Base-by-base conservation (phyloP, 2,113 vertebrate species). In the Polypterus senegalus region DNA sequence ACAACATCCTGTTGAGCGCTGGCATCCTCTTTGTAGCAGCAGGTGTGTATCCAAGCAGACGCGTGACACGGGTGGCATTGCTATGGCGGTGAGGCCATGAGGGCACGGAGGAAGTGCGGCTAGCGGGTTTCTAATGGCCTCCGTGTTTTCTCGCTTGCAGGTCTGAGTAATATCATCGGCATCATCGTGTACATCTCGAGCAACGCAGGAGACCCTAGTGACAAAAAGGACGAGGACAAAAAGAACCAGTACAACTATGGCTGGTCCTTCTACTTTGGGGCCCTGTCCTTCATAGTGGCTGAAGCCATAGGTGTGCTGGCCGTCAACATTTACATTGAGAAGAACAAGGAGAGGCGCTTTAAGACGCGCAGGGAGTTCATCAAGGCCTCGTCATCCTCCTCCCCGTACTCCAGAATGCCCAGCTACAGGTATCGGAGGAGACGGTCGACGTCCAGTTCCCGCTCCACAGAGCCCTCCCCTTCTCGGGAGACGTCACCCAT, bases 161-260 rank as follows among this genome's bases (percentile, higher is more conserved):
- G 96, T 66, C 83, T 99, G 69, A 98, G 94, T 74, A 99, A 99
- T 83, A 97, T 99, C 68, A 98, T 99, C 3, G 96, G 96, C 62
- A 99, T 99, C 76, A 99, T 99, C 47, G 94, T 99, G 68, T 99
- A 98, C 83, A 99, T 99, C 67, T 98, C 96, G 53, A 99, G 96
- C 83, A 99, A 99, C 4, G 87, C 95, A 0, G 96, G 95, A 1
- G 94, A 99, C 78, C 96, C 95, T 5, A 91, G 76, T 3, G 94
- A 97, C 71, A 97, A 97, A 70, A 83, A 93, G 0, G 94, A 94
- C 0, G 95, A 97, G 60, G 94, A 97, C 85, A 97, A 88, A 70
- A 99, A 97, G 77, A 94, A 83, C 81, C 91, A 92, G 2, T 97
- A 98, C 78, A 93, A 90, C 76, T 99, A 98, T 0, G 95, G 96